Base-by-base conservation (phyloP, 2,113 vertebrate genomes). In the Vulpes lagopus region DNA sequence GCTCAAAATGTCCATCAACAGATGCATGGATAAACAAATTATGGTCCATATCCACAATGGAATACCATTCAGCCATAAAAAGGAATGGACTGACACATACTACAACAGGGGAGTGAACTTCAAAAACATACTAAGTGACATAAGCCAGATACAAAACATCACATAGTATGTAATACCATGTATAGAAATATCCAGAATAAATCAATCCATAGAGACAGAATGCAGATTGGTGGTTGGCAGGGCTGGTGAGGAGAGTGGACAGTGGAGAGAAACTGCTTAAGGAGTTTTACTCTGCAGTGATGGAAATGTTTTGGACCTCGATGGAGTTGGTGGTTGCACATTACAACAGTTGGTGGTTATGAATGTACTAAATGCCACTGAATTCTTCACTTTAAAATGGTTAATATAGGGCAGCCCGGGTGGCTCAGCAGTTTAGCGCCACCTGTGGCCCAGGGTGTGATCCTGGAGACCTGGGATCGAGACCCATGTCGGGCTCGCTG, bases 141-240 rank as follows among this genome's bases (percentile, higher is more conserved):
- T 27, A 84, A 85, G 7, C n/a, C n/a, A 57, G n/a, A 80, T 67
- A 71, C 8, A 27, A 32, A 85, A 30, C 8, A 35, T 43, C 69
- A 91, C 25, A 86, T 32, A 64, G 0, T 57, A 1, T 9, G 73
- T n/a, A 22, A 73, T 57, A 55, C 20, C 62, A 62, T 25, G 35
- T 49, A 38, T 12, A 95, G 81, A 91, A 91, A 85, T 86, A 86
- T 32, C n/a, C 64, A 73, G 49, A 94, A 80, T 23, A n/a, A 57
- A 86, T 55, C 85, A 71, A 94, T 79, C 20, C 71, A 76, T 25
- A 57, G n/a, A 85, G 55, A 95, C 32, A 86, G 16, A 85, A 81
- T 53, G 55, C 25, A 90, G 12, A 94, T 2, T 86, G 57, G 17
- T 79, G 22, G 5, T 19, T 79, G 89, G 38, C 94, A 79, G 62